Evolutionary conservation across 2,888 invertebrate species (phyloP).

Genomic region (Hirtodrosophila histrioides): DNA sequence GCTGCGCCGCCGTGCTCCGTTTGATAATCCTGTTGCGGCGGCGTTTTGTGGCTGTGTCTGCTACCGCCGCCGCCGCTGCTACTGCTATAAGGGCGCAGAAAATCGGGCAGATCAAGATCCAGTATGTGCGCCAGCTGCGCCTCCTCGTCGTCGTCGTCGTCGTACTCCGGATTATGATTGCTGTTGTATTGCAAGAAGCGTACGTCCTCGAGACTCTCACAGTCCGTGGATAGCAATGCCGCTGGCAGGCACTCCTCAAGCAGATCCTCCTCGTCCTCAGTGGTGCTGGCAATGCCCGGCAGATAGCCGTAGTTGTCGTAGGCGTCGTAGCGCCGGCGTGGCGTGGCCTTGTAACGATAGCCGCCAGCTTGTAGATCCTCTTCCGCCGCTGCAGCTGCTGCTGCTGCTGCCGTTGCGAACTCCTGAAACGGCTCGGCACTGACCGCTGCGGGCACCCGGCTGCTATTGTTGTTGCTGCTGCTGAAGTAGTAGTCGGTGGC

Average conservation of each 20-base stretch:
- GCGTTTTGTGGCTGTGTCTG: conserved; percentile 77
- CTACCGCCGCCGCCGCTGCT: conserved; percentile 65
- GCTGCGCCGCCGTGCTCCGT: conserved; percentile 74
- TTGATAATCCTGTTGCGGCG: conserved; percentile 72
- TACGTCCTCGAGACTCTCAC: conserved; percentile 69
- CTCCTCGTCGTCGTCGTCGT: conserved; percentile 70
- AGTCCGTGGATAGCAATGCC: conserved; percentile 68
- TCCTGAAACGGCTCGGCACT: conserved; percentile 27
- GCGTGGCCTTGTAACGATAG: conserved; percentile 72
- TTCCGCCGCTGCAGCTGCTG: conserved; percentile 49
- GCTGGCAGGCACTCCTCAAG: conserved; percentile 69
- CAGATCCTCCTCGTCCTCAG: conserved; percentile 66
- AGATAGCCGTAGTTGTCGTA: conserved; percentile 75
- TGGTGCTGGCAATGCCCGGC: conserved; percentile 72
- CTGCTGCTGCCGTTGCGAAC: conserved; percentile 43
- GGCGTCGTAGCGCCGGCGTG: conserved; percentile 69
- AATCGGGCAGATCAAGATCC: conserved; percentile 71
- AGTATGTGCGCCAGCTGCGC: conserved; percentile 72
- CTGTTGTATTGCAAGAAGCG: conserved; percentile 63
- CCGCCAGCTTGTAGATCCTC: conserved; percentile 74
- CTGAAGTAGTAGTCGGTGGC: conserved; percentile 71
- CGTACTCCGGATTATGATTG: conserved; percentile 53
- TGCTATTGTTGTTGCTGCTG: conserved; percentile 42
- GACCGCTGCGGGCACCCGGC: conserved; percentile 39
- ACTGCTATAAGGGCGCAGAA: conserved; percentile 73